Evolutionary conservation across 2,797 vertebrate species (phyloP).

Genomic region (Tauraco hartlaubi): DNA sequence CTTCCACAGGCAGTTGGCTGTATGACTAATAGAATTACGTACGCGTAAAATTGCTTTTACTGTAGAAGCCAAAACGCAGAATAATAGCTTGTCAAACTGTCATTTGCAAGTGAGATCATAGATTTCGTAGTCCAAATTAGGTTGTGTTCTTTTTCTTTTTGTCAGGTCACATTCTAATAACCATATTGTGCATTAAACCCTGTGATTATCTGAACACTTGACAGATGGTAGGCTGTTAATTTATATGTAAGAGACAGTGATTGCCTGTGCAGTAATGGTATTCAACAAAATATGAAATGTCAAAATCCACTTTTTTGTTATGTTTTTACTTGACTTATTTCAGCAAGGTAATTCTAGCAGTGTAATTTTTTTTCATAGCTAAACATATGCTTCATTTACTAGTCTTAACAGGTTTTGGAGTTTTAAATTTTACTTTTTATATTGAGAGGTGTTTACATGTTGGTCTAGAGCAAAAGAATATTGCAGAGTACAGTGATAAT

Average conservation of each 20-base stretch:
- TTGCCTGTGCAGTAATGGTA: slow-evolving; percentile 72
- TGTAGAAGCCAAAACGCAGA: slow-evolving; percentile 78
- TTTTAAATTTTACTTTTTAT: neutral
- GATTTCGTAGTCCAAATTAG: slow-evolving; percentile 84
- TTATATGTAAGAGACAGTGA: slow-evolving; percentile 81
- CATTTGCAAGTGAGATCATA: slow-evolving; percentile 82
- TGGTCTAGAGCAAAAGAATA: neutral
- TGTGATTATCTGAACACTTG: slow-evolving; percentile 84
- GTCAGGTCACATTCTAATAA: slow-evolving; percentile 86
- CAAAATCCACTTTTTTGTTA: slow-evolving; percentile 76
- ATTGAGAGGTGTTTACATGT: slow-evolving; percentile 1
- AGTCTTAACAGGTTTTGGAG: neutral
- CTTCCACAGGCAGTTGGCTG: slow-evolving; percentile 74
- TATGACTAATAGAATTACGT: slow-evolving; percentile 79
- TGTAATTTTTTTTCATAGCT: slow-evolving; percentile 26
- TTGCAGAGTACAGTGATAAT: neutral
- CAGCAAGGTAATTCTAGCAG: slow-evolving; percentile 65
- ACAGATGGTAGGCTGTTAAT: slow-evolving; percentile 87
- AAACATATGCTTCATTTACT: slow-evolving; percentile 65
- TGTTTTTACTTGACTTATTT: slow-evolving; percentile 74
- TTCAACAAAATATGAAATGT: slow-evolving; percentile 81
- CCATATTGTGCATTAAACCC: slow-evolving; percentile 84
- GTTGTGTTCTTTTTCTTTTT: slow-evolving; percentile 82
- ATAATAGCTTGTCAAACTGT: slow-evolving; percentile 85
- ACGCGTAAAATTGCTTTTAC: slow-evolving; percentile 77